Conservation (phyloP, 2,113 vertebrate species). For the Sceloporus tristichus region DNA sequence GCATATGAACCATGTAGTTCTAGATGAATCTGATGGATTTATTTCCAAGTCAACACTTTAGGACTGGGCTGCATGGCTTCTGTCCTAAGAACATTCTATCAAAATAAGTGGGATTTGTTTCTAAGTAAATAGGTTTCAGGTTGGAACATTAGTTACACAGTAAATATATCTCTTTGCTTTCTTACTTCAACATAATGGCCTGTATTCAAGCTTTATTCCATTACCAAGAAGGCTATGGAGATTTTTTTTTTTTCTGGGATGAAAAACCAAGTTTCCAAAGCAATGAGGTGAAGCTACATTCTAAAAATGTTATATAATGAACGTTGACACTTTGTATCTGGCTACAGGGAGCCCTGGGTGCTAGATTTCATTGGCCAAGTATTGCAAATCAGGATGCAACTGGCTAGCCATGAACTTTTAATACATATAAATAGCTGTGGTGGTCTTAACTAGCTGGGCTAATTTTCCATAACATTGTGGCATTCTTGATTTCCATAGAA, state of each 20-base stretch:
- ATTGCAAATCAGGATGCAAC: conserved; percentile 8
- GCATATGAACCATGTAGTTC: background rate
- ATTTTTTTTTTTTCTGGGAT: background rate
- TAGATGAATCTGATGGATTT: background rate
- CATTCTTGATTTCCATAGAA: background rate
- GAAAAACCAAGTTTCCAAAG: conserved; percentile 3
- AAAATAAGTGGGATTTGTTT: conserved; percentile 23
- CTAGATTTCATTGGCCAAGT: background rate
- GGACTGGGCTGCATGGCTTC: background rate
- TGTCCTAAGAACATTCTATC: background rate
- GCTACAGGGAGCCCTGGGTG: background rate
- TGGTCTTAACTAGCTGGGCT: background rate
- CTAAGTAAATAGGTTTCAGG: conserved; percentile 6
- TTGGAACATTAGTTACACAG: background rate
- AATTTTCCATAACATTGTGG: background rate
- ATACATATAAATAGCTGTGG: background rate
- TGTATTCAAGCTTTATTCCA: conserved; percentile 13
- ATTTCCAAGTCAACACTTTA: background rate
- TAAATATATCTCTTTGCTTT: conserved; percentile 24
- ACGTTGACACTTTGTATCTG: background rate
- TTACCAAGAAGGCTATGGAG: background rate
- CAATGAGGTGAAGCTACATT: background rate
- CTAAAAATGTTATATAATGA: background rate
- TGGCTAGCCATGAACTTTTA: background rate
- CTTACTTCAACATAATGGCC: background rate